Evolutionary conservation across 2,888 invertebrate species (phyloP).

Genomic region (Cheilosia grossa): DNA sequence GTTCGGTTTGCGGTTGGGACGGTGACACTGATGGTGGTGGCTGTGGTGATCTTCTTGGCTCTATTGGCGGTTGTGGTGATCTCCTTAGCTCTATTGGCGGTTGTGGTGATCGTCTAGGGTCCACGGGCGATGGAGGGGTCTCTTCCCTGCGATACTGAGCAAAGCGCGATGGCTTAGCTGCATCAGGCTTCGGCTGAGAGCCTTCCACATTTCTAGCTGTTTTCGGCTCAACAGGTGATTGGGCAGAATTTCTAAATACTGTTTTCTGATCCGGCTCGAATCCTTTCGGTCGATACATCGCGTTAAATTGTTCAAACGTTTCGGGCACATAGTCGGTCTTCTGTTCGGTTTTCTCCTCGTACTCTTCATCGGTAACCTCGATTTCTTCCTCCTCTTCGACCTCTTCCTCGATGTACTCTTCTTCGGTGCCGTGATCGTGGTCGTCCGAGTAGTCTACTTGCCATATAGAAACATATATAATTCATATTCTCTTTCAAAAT

Average conservation of each 20-base stretch:
- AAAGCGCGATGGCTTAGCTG: conserved; percentile 46
- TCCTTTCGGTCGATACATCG: conserved; percentile 78
- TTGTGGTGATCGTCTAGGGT: conserved; percentile 34
- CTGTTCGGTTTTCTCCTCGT: conserved; percentile 76
- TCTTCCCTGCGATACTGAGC: conserved; percentile 43
- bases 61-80: conserved; percentile 11
- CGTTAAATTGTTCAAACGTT: conserved; percentile 81
- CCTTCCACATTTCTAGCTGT: conserved; percentile 21
- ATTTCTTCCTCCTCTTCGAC: conserved; percentile 80
- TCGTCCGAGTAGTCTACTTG: conserved; percentile 80
- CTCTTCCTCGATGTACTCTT: conserved; percentile 81
- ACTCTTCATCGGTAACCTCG: conserved; percentile 73
- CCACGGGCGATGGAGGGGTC: conserved; percentile 29
- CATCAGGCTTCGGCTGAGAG: conserved; percentile 8
- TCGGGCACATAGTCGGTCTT: conserved; percentile 79
- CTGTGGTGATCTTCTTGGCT: conserved; percentile 19
- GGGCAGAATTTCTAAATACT: conserved; percentile 4
- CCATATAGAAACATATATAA: conserved; percentile 42
- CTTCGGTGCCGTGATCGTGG: conserved; percentile 79
- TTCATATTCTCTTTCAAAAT: conserved; percentile 4
- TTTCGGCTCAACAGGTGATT: conserved; percentile 30
- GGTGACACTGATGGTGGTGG: conserved; percentile 35
- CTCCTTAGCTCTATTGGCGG: background rate
- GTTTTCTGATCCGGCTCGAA: conserved; percentile 45
- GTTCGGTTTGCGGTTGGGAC: conserved; percentile 44